Conservation (phyloP, 2,797 vertebrate species). For the Labroides dimidiatus region DNA sequence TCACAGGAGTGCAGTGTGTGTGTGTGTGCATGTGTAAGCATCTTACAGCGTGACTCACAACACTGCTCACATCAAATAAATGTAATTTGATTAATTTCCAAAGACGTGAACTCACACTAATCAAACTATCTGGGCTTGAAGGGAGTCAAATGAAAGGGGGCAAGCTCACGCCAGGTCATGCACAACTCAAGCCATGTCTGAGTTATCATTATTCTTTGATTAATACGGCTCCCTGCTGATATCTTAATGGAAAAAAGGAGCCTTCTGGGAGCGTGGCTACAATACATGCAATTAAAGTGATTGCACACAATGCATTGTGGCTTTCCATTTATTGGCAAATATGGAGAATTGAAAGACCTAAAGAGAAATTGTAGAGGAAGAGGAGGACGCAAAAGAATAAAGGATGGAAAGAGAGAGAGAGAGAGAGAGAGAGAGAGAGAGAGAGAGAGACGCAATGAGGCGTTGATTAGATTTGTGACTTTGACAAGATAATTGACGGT, state of each 20-base stretch:
- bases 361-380: slow-evolving; percentile 36
- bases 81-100: slow-evolving; percentile 24
- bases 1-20: slow-evolving; percentile 54
- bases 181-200: slow-evolving; percentile 47
- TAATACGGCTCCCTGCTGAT: slow-evolving; percentile 65
- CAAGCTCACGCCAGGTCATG: slow-evolving; percentile 50
- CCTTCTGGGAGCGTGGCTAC: slow-evolving; percentile 62
- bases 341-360: slow-evolving; percentile 26
- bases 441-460: slow-evolving; percentile 61
- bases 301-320: slow-evolving; percentile 54
- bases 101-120: slow-evolving; percentile 29
- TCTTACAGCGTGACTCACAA: slow-evolving; percentile 15
- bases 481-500: slow-evolving; percentile 87
- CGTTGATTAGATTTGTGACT: slow-evolving; percentile 85
- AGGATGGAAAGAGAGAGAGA: slow-evolving; percentile 16
- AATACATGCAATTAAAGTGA: slow-evolving; percentile 73
- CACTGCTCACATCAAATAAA: slow-evolving; percentile 11
- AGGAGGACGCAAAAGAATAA: slow-evolving; percentile 1
- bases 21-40: slow-evolving; percentile 9
- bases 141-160: slow-evolving; percentile 28
- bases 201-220: slow-evolving; percentile 69
- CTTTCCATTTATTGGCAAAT: slow-evolving; percentile 58
- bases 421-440: slow-evolving; percentile 4
- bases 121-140: slow-evolving; percentile 25
- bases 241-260: slow-evolving; percentile 67